phyloP scores from a whole-genome alignment of 2,797 vertebrate species.

The Hyperoplus immaculatus region DNA sequence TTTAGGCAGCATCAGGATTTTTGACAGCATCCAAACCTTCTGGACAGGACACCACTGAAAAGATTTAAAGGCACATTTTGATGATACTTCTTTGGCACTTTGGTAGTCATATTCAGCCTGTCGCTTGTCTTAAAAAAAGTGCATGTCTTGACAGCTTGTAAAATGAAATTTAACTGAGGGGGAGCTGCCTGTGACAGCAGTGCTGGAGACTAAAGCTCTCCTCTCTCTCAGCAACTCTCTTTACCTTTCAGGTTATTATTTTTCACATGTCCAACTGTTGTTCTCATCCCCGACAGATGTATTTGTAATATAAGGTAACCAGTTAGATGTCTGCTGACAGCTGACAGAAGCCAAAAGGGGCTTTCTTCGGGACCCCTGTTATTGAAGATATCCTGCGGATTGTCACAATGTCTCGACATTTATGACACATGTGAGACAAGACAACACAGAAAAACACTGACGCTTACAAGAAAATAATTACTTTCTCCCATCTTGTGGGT shows the following conservation, averaged over 20 bases:
- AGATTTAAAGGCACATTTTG: too few relatives aligned
- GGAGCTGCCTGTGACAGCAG: too few relatives aligned
- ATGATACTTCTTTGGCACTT: too few relatives aligned
- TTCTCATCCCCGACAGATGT: not conserved
- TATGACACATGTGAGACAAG: not conserved
- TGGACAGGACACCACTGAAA: too few relatives aligned
- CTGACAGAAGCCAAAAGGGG: not conserved
- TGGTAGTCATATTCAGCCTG: too few relatives aligned
- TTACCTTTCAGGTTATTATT: not conserved
- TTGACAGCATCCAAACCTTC: too few relatives aligned
- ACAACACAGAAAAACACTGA: not conserved
- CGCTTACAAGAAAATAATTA: slow-evolving; percentile 14
- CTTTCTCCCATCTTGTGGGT: not conserved
- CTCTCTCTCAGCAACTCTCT: not conserved
- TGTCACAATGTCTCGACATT: not conserved
- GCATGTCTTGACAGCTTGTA: too few relatives aligned
- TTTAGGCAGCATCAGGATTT: too few relatives aligned
- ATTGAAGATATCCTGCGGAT: not conserved
- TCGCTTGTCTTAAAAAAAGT: too few relatives aligned
- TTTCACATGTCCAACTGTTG: not conserved
- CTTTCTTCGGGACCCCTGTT: not conserved
- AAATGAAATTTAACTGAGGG: too few relatives aligned
- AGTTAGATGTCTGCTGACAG: not conserved
- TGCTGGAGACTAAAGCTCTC: not conserved
- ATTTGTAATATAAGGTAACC: not conserved